Evolutionary conservation across 2,797 vertebrate species (phyloP), one percentile per base, ranked within the genome.

Genomic region (Echeneis naucrates): DNA sequence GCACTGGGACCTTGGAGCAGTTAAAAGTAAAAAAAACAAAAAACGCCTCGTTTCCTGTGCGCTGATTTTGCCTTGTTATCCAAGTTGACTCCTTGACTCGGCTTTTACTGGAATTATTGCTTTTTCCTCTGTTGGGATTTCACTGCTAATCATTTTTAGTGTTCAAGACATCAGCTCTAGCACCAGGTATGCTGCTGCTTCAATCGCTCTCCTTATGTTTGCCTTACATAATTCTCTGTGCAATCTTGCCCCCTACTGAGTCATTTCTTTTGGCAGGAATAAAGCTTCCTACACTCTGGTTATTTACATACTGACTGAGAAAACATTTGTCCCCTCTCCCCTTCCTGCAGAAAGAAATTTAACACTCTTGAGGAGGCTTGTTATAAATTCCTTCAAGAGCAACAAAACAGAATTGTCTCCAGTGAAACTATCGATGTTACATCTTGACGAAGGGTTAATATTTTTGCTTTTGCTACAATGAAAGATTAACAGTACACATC

Each of bases 11-110:
- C 71, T 83, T 80, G 75, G 80, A 86, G 45, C 26, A 30, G 70
- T 66, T n/a, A n/a, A n/a, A n/a, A n/a, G n/a, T n/a, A 50, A 54
- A 52, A 80, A 60, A 52, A 80, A 60, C 84, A 54, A n/a, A n/a
- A n/a, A n/a, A 58, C 51, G 73, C 60, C 87, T 72, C 64, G 67
- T 80, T 90, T 88, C 75, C 77, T 81, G 63, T 65, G 71, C 77
- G 85, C 73, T 84, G 76, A 84, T 82, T 83, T 80, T 81, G 81
- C 71, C 72, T 85, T 71, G 81, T 89, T 91, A 86, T 88, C 85
- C 0, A 45, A 68, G 57, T 80, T 83, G 75, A 38, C 64, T 78
- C 54, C 56, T 81, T 32, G 26, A 79, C 69, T 69, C 55, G 45
- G 35, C 71, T 61, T 63, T 53, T 77, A 58, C 72, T 66, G 10